Base-by-base conservation (phyloP, 2,113 vertebrate genomes). In the Zeus faber region DNA sequence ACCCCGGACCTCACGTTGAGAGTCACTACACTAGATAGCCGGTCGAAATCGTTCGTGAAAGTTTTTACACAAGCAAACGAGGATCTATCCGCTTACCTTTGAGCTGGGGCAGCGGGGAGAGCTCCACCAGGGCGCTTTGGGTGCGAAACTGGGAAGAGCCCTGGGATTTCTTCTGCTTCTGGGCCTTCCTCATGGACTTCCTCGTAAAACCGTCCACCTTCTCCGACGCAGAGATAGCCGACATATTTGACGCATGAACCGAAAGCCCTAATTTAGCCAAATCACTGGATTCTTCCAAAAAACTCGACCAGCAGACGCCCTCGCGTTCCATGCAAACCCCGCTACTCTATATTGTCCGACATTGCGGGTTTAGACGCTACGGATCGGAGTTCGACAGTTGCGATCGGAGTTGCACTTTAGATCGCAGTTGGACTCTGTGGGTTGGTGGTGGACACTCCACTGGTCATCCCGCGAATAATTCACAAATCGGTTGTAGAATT, bases 151-250 rank as follows among this genome's bases (percentile, higher is more conserved):
- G 95, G 54, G 97, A 97, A 24, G 97, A 99, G 72, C 96, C 92
- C 67, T 97, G 95, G 33, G 94, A 94, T 73, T 90, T 91, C 74
- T 92, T 91, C 92, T 94, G 95, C 67, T 90, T 89, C 88, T 95
- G 94, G 62, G 93, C 97, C 88, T 96, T 97, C 85, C 94, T 92
- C 91, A 99, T 86, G 27, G 97, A 98, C 86, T 96, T 96, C 83
- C 95, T 92, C 54, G 95, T 98, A 80, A 99, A 99, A 44, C 97
- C 97, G 70, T 98, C 96, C 92, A 98, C 97, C 88, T 99, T 99
- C 89, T 99, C 97, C 69, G 94, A 87, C 62, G 96, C 94, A 29
- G 95, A 95, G 87, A 98, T 93, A 82, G 93, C 91, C 90, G 93
- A 91, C 91, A 93, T 93, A 79, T n/a, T 89, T 88, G 81, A 67